Percentiles rank a stretch among this genome's conserved stretches.
phyloP scores from a whole-genome alignment of 2,888 invertebrate genomes.

The Tenthredo amoena region DNA sequence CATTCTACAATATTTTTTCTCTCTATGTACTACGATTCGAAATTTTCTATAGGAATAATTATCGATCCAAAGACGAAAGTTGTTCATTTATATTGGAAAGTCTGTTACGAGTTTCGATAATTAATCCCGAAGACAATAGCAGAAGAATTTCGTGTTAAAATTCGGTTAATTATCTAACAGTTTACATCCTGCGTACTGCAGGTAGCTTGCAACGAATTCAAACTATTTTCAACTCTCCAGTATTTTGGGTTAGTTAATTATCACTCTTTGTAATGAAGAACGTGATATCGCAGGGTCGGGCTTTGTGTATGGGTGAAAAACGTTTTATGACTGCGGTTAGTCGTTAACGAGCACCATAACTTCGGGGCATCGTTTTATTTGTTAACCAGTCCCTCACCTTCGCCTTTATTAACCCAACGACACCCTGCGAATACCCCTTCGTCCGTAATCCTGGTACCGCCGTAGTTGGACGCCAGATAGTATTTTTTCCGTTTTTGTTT shows the following conservation, averaged over 20 bases:
- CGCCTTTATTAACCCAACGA: constrained; percentile 13
- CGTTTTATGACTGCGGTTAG: constrained; percentile 64
- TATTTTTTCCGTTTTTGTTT: not conserved
- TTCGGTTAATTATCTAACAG: not conserved
- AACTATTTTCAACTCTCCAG: not conserved
- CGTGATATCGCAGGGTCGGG: not conserved
- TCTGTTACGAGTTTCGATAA: not conserved
- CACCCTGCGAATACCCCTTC: constrained; percentile 19
- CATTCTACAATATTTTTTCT: not conserved
- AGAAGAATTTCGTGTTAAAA: not conserved
- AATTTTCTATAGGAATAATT: not conserved
- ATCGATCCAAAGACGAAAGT: not conserved
- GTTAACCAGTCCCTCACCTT: constrained; percentile 40
- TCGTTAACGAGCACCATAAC: constrained; percentile 63
- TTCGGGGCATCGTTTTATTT: constrained; percentile 37
- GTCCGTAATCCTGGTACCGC: constrained; percentile 24
- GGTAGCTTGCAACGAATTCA: not conserved
- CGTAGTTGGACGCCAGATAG: not conserved
- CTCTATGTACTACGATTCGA: not conserved
- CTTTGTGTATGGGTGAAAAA: constrained; percentile 27
- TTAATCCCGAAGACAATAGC: not conserved
- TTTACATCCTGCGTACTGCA: not conserved
- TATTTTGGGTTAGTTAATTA: constrained; percentile 11
- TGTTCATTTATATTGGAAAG: not conserved
- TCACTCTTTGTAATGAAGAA: constrained; percentile 6